A percentile compares a stretch with the other conserved stretches of the same genome.
phyloP scores from a whole-genome alignment of 2,113 vertebrate genomes.

The Phalacrocorax pelagicus region DNA sequence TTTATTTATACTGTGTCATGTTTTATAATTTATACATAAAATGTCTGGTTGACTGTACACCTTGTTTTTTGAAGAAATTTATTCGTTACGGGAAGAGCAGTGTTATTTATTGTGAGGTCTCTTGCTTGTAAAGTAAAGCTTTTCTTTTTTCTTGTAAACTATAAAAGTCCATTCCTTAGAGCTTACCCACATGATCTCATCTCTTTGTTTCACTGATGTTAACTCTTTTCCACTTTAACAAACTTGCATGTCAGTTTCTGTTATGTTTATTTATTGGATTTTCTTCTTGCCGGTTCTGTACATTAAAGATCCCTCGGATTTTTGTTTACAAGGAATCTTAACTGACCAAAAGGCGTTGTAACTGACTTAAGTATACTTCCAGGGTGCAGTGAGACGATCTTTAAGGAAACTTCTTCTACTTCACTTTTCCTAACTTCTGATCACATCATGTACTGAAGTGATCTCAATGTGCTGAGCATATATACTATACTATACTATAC shows the following conservation, averaged over 20 bases:
- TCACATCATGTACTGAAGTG: conserved; percentile 1
- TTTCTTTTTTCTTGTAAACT: conserved; percentile 78
- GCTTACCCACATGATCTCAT: conserved; percentile 83
- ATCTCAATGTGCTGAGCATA: conserved; percentile 9
- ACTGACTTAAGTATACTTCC: conserved; percentile 61
- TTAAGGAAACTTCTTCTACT: conserved; percentile 65
- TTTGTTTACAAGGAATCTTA: conserved; percentile 96
- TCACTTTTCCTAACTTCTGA: conserved; percentile 47
- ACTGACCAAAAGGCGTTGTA: conserved; percentile 92
- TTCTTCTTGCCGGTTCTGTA: conserved; percentile 87
- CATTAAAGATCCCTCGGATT: conserved; percentile 85
- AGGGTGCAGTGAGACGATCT: conserved; percentile 59
- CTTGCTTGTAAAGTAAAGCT: too few relatives aligned
- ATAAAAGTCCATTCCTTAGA: conserved; percentile 92
- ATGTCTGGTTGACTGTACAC: conserved; percentile 89
- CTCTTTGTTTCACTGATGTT: conserved; percentile 81
- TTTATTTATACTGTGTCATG: conserved; percentile 99
- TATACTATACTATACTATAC: conserved; percentile 26
- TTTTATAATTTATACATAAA: conserved; percentile 99
- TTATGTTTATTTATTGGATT: conserved; percentile 98
- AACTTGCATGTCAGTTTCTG: conserved; percentile 89
- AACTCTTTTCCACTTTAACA: conserved; percentile 79
- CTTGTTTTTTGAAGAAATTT: too few relatives aligned
- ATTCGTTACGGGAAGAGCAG: too few relatives aligned
- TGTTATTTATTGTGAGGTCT: too few relatives aligned